Base-by-base conservation (phyloP, 2,888 invertebrate genomes). In the Alitta virens region DNA sequence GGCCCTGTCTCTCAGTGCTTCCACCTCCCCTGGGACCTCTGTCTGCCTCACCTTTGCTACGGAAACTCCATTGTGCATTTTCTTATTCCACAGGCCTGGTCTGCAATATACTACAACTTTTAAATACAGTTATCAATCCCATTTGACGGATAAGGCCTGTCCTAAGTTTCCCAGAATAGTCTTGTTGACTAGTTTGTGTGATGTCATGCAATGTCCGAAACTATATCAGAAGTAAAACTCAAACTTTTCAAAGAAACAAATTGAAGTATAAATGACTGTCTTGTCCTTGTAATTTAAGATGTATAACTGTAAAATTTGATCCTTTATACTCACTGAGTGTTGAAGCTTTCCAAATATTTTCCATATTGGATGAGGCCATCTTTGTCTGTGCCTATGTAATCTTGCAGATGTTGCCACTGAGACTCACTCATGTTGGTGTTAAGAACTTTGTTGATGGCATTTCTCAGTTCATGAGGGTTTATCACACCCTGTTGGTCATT, bases 351-450 rank as follows among this genome's bases (percentile, higher is more conserved):
- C 24, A 75, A 63, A 62, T 75, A 72, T 33, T 63, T 69, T 23
- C 64, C 65, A 63, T 74, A 76, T 5, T 69, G 69, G 26, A 76
- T 67, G 3, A 73, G 72, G 16, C 75, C 75, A 56, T 75, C 75
- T 21, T 59, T 59, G 62, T 73, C 70, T 24, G 68, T 62, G 0
- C 71, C 72, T 0, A 72, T 68, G 27, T 69, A 69, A 14, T 46
- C 46, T 54, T 69, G 67, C 23, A 76, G 63, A 26, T 72, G 63
- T 27, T 71, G 68, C 71, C 72, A 75, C 56, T 76, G 74, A 25
- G 58, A 55, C 21, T 73, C 70, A 9, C 69, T 63, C 64, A 75
- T 69, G 14, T 65, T 23, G 55, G 71, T 70, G 0, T 72, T 72
- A 1, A 75, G 68, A n/a, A 71, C 53, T 42, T 66, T 67, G 57